A percentile compares a stretch with the other conserved stretches of the same genome.
Conservation (phyloP, 2,113 vertebrate genomes). For the Nerophis ophidion region DNA sequence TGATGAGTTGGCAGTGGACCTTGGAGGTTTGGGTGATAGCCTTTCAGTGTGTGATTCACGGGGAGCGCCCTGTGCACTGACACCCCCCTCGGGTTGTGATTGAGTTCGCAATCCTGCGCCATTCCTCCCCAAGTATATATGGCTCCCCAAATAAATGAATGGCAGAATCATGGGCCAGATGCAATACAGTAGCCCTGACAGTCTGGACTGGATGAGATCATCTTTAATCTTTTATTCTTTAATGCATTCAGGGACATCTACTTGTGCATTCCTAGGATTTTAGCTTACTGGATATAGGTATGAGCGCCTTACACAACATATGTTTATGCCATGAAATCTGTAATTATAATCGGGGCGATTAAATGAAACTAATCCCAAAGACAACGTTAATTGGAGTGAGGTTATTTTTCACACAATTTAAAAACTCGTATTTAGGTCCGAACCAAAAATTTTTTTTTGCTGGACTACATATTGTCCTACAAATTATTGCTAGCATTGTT, state of each 20-base stretch:
- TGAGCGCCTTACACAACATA: too few species aligned
- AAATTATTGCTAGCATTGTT: too few species aligned
- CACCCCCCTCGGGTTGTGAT: conserved; percentile 62
- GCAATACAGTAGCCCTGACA: conserved; percentile 33
- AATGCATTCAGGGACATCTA: not conserved
- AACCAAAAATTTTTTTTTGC: too few species aligned
- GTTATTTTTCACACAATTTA: too few species aligned
- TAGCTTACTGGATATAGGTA: not conserved
- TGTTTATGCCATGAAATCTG: too few species aligned
- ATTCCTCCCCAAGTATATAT: conserved; percentile 53
- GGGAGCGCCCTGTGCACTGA: conserved; percentile 61
- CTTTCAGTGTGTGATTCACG: conserved; percentile 74
- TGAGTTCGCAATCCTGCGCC: conserved; percentile 66
- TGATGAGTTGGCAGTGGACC: conserved; percentile 71
- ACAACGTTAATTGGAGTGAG: too few species aligned
- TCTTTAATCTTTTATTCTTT: conserved; percentile 16
- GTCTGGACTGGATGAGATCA: conserved; percentile 38
- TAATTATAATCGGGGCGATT: too few species aligned
- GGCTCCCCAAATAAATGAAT: conserved; percentile 59
- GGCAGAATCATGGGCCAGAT: conserved; percentile 48
- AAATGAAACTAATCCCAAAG: too few species aligned
- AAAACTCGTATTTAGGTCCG: too few species aligned
- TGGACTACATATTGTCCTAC: too few species aligned
- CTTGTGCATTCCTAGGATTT: conserved; percentile 10
- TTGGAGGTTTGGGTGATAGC: conserved; percentile 75